Conservation (phyloP, 2,797 vertebrate genomes). For the Coranthus polyacanthus region DNA sequence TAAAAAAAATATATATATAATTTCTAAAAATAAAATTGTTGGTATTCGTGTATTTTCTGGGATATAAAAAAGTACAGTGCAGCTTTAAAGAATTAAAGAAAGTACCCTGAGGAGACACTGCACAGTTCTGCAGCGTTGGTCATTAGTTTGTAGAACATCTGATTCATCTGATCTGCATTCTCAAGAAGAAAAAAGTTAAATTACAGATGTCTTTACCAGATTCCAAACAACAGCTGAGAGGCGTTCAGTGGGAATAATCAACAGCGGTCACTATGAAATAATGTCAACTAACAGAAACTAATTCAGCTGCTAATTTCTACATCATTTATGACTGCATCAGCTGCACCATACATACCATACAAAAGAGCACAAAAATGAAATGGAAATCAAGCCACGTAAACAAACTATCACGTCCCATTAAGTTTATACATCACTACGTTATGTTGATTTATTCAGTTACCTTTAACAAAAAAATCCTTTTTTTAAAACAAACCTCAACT, state of each 20-base stretch:
- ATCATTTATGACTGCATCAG: neutral
- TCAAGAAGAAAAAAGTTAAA: too few species aligned
- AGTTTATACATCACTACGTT: neutral
- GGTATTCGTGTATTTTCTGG: slow-evolving; percentile 7
- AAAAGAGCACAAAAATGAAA: slow-evolving; percentile 1
- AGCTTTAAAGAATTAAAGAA: neutral
- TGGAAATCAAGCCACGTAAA: slow-evolving; percentile 15
- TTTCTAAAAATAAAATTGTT: slow-evolving; percentile 7
- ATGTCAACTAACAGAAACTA: neutral
- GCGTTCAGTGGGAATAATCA: neutral
- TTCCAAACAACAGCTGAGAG: neutral
- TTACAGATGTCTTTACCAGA: too few species aligned
- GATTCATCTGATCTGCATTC: too few species aligned
- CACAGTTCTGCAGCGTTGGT: neutral
- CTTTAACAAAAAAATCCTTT: slow-evolving; percentile 1
- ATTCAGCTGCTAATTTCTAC: slow-evolving; percentile 2
- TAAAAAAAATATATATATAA: slow-evolving; percentile 12
- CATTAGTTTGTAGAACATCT: neutral
- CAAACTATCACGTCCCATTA: slow-evolving; percentile 3
- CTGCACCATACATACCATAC: too few species aligned
- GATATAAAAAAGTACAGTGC: neutral
- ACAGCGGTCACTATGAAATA: neutral
- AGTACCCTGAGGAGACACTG: slow-evolving; percentile 22
- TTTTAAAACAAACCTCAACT: neutral
- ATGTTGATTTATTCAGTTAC: slow-evolving; percentile 2